Conservation (phyloP, 2,113 vertebrate species). For the Solenodon paradoxus region DNA sequence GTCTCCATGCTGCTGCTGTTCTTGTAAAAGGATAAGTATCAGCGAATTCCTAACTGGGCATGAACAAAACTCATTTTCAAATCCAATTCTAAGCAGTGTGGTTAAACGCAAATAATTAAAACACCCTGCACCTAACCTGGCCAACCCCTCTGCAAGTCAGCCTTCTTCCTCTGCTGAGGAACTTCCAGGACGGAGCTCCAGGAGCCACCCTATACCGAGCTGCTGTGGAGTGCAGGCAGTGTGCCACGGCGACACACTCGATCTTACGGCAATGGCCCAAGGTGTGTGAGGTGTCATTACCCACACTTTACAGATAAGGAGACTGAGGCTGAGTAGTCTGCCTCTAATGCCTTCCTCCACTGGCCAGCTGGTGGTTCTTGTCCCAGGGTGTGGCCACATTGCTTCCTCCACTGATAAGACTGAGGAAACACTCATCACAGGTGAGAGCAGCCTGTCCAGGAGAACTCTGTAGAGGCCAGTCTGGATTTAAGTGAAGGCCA, state of each 20-base stretch:
- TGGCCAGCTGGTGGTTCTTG: no score
- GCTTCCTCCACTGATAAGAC: neutral
- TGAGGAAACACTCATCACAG: neutral
- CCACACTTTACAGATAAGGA: neutral
- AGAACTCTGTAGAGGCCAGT: no score
- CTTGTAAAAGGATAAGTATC: neutral
- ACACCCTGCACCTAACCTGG: neutral
- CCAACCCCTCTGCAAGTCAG: neutral
- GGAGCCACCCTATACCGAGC: neutral
- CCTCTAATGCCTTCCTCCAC: no score
- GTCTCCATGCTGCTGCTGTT: neutral
- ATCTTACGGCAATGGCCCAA: neutral
- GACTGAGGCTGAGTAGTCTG: neutral
- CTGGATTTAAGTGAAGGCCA: neutral
- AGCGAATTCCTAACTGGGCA: neutral
- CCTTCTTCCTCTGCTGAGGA: neutral
- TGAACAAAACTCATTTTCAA: neutral
- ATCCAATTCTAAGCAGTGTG: neutral
- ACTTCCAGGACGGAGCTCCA: neutral
- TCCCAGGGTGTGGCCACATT: no score
- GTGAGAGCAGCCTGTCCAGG: neutral
- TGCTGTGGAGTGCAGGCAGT: rapidly evolving
- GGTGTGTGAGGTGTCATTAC: neutral
- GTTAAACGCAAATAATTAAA: neutral
- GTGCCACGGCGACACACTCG: neutral